Base-by-base conservation (phyloP, 2,888 invertebrate genomes). In the Rambutsinella grinnellia region DNA sequence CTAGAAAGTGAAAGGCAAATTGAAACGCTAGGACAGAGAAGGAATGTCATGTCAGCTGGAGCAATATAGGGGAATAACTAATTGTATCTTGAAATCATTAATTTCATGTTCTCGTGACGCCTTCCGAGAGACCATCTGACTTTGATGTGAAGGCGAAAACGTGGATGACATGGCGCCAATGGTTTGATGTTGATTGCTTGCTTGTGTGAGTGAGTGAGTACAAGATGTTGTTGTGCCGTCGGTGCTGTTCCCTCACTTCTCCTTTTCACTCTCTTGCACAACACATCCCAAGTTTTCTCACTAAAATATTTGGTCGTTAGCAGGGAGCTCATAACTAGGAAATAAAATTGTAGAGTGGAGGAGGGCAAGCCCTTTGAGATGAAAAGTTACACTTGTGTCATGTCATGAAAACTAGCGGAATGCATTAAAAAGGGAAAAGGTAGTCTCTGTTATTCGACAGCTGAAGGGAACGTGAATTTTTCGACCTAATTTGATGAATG, bases 401-500 rank as follows among this genome's bases (percentile, higher is more conserved):
- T n/a, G n/a, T n/a, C n/a, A n/a, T n/a, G n/a, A n/a, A n/a, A n/a
- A n/a, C 36, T 36, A 36, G 36, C 5, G 13, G 36, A 36, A 36
- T 36, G 36, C 13, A 36, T 36, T 36, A 36, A 36, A 36, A 36
- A 5, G 36, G 36, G 13, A 13, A 13, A 5, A 36, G 36, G 36
- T 13, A 13, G 36, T n/a, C 36, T 8, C 36, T 36, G 36, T 36
- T 44, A 60, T 57, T 63, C 63, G 56, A 61, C 70, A 28, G n/a
- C n/a, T n/a, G 53, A 62, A 57, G 54, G 71, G 71, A 71, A 57
- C 28, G 62, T 49, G 71, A 71, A 71, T 56, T 63, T n/a, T n/a
- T 47, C 71, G 71, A 63, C 71, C 71, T 71, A 57, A 71, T 71
- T 71, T 63, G 71, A 63, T 71, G 71, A 71, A 71, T 71, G 71